phyloP scores from a whole-genome alignment of 1,140 invertebrate species.

The Matsumurasca onukii region DNA sequence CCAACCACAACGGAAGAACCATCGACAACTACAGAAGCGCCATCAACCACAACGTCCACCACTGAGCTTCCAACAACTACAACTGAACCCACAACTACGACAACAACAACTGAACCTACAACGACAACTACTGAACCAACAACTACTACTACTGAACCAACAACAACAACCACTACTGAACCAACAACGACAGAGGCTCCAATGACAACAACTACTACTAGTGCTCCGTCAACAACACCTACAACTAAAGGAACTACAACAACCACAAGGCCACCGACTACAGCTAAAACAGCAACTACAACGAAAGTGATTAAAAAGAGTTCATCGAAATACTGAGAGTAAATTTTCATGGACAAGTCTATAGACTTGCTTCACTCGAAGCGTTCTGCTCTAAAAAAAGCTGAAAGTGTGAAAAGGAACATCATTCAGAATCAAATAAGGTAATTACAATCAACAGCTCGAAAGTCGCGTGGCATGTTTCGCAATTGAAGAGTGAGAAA shows the following conservation, averaged over 20 bases:
- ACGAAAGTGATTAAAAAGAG: no score
- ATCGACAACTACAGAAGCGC: neutral
- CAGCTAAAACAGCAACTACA: no score
- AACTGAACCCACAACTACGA: conserved; percentile 19
- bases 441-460: no score
- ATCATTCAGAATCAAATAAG: no score
- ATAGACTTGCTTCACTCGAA: no score
- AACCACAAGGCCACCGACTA: no score
- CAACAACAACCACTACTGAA: conserved; percentile 28
- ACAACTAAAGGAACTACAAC: conserved; percentile 27
- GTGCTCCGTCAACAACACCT: conserved; percentile 25
- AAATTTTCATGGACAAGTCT: no score
- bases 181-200: conserved; percentile 24
- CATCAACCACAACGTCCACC: conserved; percentile 2
- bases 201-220: conserved; percentile 19
- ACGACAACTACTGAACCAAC: conserved; percentile 25
- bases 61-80: neutral
- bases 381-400: no score
- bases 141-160: conserved; percentile 9
- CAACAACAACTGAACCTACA: conserved; percentile 29
- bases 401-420: no score
- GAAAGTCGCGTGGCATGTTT: no score
- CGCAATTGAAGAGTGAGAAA: no score
- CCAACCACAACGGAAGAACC: conserved; percentile 15
- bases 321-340: no score